Conservation (phyloP, 2,113 vertebrate genomes). For the Osmerus eperlanus region DNA sequence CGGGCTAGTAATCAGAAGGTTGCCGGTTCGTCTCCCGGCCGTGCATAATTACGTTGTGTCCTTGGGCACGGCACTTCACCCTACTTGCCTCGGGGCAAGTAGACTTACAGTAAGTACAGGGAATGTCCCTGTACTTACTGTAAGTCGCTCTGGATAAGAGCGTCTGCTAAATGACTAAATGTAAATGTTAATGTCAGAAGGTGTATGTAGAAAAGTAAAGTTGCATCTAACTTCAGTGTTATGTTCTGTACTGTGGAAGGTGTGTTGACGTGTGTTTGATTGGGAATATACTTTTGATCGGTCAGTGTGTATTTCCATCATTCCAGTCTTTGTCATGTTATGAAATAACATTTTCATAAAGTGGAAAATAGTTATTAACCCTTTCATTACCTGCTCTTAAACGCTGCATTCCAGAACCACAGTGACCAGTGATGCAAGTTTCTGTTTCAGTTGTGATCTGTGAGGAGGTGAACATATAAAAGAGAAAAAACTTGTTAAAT, state of each 20-base stretch:
- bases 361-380: conserved; percentile 40
- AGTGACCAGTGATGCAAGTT: not conserved
- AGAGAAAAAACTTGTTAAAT: not conserved
- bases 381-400: conserved; percentile 47
- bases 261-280: not conserved
- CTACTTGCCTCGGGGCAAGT: too few relatives aligned
- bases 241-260: not conserved
- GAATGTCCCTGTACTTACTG: too few relatives aligned
- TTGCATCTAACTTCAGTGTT: not conserved
- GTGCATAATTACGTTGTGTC: too few relatives aligned
- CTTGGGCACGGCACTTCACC: too few relatives aligned
- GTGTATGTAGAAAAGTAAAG: conserved; percentile 3
- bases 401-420: not conserved
- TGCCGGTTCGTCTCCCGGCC: too few relatives aligned
- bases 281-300: not conserved
- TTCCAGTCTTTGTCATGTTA: not conserved
- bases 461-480: conserved; percentile 19
- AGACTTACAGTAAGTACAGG: too few relatives aligned
- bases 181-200: not conserved
- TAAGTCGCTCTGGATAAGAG: too few relatives aligned
- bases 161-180: too few relatives aligned
- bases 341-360: not conserved
- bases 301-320: not conserved
- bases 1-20: too few relatives aligned
- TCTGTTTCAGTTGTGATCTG: conserved; percentile 28